Base-by-base conservation (phyloP, 2,113 vertebrate genomes). In the Mormoops blainvillei region DNA sequence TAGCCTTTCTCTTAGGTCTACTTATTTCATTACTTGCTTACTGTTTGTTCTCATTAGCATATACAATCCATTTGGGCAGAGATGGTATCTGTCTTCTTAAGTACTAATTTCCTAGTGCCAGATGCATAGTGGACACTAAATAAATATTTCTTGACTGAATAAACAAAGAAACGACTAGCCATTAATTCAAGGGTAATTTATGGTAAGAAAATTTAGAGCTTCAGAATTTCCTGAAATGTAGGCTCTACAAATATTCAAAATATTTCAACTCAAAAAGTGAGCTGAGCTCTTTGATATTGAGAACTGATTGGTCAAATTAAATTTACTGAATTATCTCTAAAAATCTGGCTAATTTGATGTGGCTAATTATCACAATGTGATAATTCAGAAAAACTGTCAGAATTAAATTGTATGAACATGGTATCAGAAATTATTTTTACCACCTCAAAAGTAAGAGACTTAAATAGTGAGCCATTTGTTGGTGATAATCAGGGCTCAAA, bases 121-220 rank as follows among this genome's bases (percentile, higher is more conserved):
- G 68, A 78, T 67, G 74, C 41, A 90, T 0, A 90, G 52, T 38
- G 31, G 36, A 31, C 43, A 90, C 58, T n/a, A 63, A 93, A 58
- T 52, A 89, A 90, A 71, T 90, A 74, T 28, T 65, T 93, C 26
- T 33, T 73, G 80, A 91, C 74, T 67, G 38, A 94, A 71, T 89
- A 93, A 93, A 85, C 70, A 93, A 89, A 86, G 22, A 85, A 87
- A 87, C 33, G 94, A 26, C 20, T 45, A 96, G 43, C 31, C 76
- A 67, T 50, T 94, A 74, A 83, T 91, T 87, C 68, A 91, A 94
- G 87, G 70, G 52, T 58, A 91, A 77, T 38, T 90, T 94, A 70
- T 68, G 77, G 70, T 87, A 67, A 86, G 45, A 85, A 94, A 87
- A 77, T 33, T 33, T 52, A 78, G 20, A 93, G 38, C 36, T 71